Base-by-base conservation (phyloP, 2,797 vertebrate genomes). In the Discoglossus pictus region DNA sequence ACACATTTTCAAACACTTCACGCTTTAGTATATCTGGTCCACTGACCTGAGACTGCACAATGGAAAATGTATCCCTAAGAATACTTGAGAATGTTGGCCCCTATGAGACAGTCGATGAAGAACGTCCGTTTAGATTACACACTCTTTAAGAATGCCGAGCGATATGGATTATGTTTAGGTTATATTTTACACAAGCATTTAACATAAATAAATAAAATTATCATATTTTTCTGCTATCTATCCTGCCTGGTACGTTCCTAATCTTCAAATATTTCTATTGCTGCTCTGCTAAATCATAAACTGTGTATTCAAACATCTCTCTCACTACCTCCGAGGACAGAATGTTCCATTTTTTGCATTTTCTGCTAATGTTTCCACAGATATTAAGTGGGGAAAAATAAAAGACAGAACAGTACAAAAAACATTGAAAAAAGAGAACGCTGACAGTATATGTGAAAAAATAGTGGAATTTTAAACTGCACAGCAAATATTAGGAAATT, bases 111-210 rank as follows among this genome's bases (percentile, higher is more conserved):
- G n/a, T n/a, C n/a, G n/a, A n/a, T n/a, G n/a, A n/a, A n/a, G n/a
- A n/a, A n/a, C n/a, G n/a, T n/a, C n/a, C 58, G 63, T 66, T 69
- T 55, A 25, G 40, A 61, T 69, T 40, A 39, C 24, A 47, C 39
- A 62, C 36, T 18, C 11, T 17, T 11, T 3, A 69, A 52, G 50
- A 62, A 55, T 69, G 40, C 34, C 13, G 67, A 40, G 21, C 11
- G 13, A 25, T 15, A 4, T 25, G 65, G 46, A 38, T 40, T 34
- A 17, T 38, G 53, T 61, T n/a, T 62, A 38, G 47, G 25, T 69
- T 69, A 61, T 62, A 58, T 66, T 66, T 48, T 66, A 61, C 48
- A 69, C 18, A 46, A 53, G 35, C 27, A 42, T 25, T 40, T n/a
- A n/a, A n/a, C n/a, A n/a, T n/a, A 48, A 59, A 51, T 15, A 24